phyloP scores from a whole-genome alignment of 2,113 vertebrate genomes.

The Paracanthobrama guichenoti region DNA sequence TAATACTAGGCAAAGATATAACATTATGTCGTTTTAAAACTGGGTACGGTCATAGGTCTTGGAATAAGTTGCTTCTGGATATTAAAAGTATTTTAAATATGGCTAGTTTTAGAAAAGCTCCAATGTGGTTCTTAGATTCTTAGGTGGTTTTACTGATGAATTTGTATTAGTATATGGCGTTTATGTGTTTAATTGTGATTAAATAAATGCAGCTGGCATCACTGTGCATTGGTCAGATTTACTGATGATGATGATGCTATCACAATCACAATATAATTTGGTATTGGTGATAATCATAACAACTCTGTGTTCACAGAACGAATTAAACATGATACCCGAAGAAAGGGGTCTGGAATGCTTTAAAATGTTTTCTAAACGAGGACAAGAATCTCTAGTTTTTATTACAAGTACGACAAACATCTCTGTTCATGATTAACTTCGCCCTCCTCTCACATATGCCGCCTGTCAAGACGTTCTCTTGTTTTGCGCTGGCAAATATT shows the following conservation, averaged over 20 bases:
- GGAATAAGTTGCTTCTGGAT: too few relatives aligned
- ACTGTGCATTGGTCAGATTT: background rate
- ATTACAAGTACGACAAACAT: conserved; percentile 54
- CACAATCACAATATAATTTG: background rate
- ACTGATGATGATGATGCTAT: background rate
- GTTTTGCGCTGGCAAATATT: conserved; percentile 65
- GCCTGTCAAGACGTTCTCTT: conserved; percentile 66
- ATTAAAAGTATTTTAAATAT: too few relatives aligned
- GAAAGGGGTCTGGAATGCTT: background rate
- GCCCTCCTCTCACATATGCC: conserved; percentile 75
- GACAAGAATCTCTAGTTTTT: background rate
- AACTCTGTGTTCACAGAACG: background rate
- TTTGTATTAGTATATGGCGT: too few relatives aligned
- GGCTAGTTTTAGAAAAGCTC: too few relatives aligned
- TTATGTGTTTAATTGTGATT: too few relatives aligned
- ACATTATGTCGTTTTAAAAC: too few relatives aligned
- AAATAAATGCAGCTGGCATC: background rate
- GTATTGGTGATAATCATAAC: background rate
- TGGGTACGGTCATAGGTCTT: too few relatives aligned
- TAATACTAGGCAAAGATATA: too few relatives aligned
- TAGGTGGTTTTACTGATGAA: too few relatives aligned
- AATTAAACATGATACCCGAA: background rate
- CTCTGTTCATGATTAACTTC: conserved; percentile 72
- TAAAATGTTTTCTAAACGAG: background rate
- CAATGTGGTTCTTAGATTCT: too few relatives aligned